Evolutionary conservation across 2,113 vertebrate genomes (phyloP), one percentile per base, ranked within the genome.

Genomic region (Phodopus roborovskii): DNA sequence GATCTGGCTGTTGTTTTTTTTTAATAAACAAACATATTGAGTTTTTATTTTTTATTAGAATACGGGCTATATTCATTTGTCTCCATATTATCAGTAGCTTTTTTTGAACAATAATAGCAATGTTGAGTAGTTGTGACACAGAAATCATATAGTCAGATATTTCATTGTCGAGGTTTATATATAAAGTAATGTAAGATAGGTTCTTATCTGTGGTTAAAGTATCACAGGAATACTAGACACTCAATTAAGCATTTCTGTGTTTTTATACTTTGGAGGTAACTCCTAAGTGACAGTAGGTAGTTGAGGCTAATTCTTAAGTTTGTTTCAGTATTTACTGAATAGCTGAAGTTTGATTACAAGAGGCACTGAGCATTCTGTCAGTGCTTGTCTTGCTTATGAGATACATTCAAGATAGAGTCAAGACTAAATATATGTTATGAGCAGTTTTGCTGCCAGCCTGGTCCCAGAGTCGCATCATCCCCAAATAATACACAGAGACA

Each of bases 291-390:
- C 11, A 86, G 56, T 36, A 62, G 81, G 50, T 68, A 53, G 33
- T 48, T 87, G 42, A 82, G 30, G 68, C 36, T 89, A 91, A 64
- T 64, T 70, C 77, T 94, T 77, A 58, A 81, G 28, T 86, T 93
- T 79, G 50, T 53, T 39, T 79, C 30, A 73, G 17, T 91, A 42
- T 95, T 85, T 56, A 96, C 19, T 81, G 53, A 75, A 81, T 19
- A 93, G 45, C n/a, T 91, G 60, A 97, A 93, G 33, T 83, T 91
- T 78, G 26, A 48, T 84, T 85, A 90, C 30, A 79, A 36, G 6
- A 91, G 50, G 17, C 66, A 24, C 70, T 70, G 53, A 84, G n/a
- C 85, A 88, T 85, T 88, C 42, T 88, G 45, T 60, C 75, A 77
- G 11, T 53, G 79, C 93, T 88, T 73, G 48, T 84, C 78, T 90